Evolutionary conservation across 2,888 invertebrate species (phyloP), one percentile per base, ranked within the genome.

Genomic region (Volucella inanis): DNA sequence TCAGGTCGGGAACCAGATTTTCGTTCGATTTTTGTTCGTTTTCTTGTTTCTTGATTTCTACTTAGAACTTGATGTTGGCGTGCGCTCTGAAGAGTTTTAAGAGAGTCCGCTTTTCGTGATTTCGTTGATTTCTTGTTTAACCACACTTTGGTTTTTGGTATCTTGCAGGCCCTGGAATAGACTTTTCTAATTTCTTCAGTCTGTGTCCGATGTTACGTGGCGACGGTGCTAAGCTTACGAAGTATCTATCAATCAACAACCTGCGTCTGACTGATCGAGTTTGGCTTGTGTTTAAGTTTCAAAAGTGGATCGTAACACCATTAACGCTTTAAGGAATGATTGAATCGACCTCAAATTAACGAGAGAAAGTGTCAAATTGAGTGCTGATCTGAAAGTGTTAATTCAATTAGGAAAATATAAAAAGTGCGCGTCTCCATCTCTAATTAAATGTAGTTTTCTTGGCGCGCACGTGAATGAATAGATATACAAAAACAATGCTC

Each of bases 121-220:
- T 84, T 84, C 71, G 64, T 81, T 22, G 50, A 49, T 79, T 50
- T 77, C 39, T 61, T 61, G 18, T 61, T 57, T 31, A 39, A 38
- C 41, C 22, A 39, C 39, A 12, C 39, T 54, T 47, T 47, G 41
- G 55, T 55, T 31, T 68, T 61, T 62, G 38, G 50, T 76, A 31
- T 77, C 54, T 62, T 82, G 18, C 78, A 79, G 83, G 9, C 78
- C 72, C 65, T 67, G 64, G 47, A 22, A 3, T 1, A 65, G 78
- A 67, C 65, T 74, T 83, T 74, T 54, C 64, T 57, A 71, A 76
- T 57, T 78, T 49, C 80, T 81, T 85, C 61, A 85, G 85, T 85
- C 68, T 72, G 76, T 67, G 81, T 77, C 64, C 62, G 81, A 64
- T 77, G 68, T 81, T 85, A 85, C 85, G 85, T 85, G 85, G 85